Evolutionary conservation across 2,888 invertebrate species (phyloP), one percentile per base, ranked within the genome.

Genomic region (Podotricha telesiphe): DNA sequence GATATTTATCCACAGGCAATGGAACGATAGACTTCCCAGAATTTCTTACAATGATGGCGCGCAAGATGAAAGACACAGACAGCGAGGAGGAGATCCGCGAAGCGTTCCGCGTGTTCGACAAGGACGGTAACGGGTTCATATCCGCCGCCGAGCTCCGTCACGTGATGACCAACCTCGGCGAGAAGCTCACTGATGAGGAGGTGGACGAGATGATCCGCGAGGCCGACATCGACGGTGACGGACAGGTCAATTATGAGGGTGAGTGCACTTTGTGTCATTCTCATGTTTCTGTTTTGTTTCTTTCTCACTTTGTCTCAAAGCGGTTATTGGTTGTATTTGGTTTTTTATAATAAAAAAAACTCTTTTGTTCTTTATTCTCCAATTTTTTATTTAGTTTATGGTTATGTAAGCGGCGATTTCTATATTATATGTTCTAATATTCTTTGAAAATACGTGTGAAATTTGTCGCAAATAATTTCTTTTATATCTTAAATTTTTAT

Each of bases 1-100:
- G 1, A 2, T 42, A 10, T 68, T 34, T 11, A 53, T 72, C 89
- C 91, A 69, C 89, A 99, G 99, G 99, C 86, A 99, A 99, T 94
- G 99, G 99, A 86, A 99, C 99, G 91, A 99, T 99, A 94, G 99
- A 99, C 94, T 99, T 99, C 94, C 99, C 99, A 82, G 99, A 99
- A 94, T 99, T 99, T 95, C 95, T 99, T 85, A 99, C 99, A 89
- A 99, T 99, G 99, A 99, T 99, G 99, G 99, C 99, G 85, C 96
- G 99, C 87, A 99, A 99, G 95, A 99, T 99, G 98, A 99, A 99
- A 94, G 99, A 99, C 94, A 99, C 99, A 78, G 99, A 99, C 94
- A 97, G 98, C 91, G 99, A 99, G 95, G 99, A 99, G 93, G 99
- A 99, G 94, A 99, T 99, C 93, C 96, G 99, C 92, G 99, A 99